Base-by-base conservation (phyloP, 2,888 invertebrate genomes). In the Strigamia transsilvanica region DNA sequence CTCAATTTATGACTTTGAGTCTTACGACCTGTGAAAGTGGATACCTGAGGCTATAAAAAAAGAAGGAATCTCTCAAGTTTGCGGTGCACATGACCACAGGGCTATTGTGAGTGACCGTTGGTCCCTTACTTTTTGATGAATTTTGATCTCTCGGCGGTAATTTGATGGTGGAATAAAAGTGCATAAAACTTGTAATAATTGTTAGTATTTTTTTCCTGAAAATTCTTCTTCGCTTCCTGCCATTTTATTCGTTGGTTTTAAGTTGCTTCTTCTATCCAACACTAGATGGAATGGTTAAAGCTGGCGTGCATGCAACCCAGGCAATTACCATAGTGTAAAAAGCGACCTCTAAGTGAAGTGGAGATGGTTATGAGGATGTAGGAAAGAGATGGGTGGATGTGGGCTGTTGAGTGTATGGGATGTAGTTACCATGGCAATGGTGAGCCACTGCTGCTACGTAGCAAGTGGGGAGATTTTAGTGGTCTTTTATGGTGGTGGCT, bases 291-390 rank as follows among this genome's bases (percentile, higher is more conserved):
- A 73, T 73, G 73, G 27, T 32, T 73, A 73, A 73, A 73, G 73
- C 27, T 32, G 32, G 73, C 73, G 32, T 73, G 73, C 73, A 73
- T 73, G 73, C 73, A 56, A n/a, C 18, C 9, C 23, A 12, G 27
- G 73, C 73, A 73, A 73, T 73, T 73, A 73, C 73, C 73, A 73
- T 73, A 73, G 73, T 32, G 73, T 73, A 73, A 73, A 73, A 73
- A 73, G 73, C 73, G 73, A 73, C 73, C 73, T 73, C 73, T 73
- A 73, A 73, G 73, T 73, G 73, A 73, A 73, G 73, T 73, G 73
- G 73, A 73, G 73, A 73, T 73, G 73, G 73, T 73, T 73, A 73
- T 73, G 73, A 73, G 73, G 73, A 73, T 73, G 73, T 73, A 73
- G 73, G 56, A 56, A 56, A 56, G 56, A 73, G 32, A 32, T 73